Base-by-base conservation (phyloP, 2,797 vertebrate genomes). In the Cercopithecus mitis region DNA sequence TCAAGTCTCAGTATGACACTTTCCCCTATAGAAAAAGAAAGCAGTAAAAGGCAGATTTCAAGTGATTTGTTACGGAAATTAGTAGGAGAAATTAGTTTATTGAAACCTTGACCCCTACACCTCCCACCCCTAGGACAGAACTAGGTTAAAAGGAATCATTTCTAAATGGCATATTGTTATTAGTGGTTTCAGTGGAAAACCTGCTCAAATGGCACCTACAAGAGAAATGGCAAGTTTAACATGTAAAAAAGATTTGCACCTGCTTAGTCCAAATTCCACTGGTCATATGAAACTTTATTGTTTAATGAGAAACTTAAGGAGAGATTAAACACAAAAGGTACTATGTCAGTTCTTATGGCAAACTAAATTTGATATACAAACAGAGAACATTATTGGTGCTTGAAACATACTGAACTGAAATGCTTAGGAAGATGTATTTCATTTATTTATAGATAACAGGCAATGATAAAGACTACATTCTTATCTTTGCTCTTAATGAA, bases 291-390 rank as follows among this genome's bases (percentile, higher is more conserved):
- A 97, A 93, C n/a, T 89, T 96, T 45, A 95, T 0, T 91, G 58
- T 94, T 96, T 85, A 97, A 96, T 92, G 75, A 96, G 67, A 92
- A 95, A 73, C 45, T 76, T 92, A 43, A 88, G 92, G 67, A 94
- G 76, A 94, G 85, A 88, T 91, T 97, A 96, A 96, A 94, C 70
- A 96, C 77, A 83, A 73, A 87, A 88, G 47, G 30, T 83, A 77
- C 73, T 95, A 15, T 82, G 77, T 94, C 30, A 90, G 85, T 79
- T 92, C 64, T 91, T 82, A 88, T 11, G n/a, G 76, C 36, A 96
- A 97, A 95, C 55, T 76, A 36, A 94, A 95, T 57, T 84, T 88
- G 84, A 84, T 77, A 92, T 41, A 84, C 87, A 88, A 97, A 81
- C 22, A 92, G 73, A 94, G 75, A 90, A 64, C 87, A 86, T 81